Conservation (phyloP, 92 coral and sea anemone species). For the Epizoanthus rinbou region DNA sequence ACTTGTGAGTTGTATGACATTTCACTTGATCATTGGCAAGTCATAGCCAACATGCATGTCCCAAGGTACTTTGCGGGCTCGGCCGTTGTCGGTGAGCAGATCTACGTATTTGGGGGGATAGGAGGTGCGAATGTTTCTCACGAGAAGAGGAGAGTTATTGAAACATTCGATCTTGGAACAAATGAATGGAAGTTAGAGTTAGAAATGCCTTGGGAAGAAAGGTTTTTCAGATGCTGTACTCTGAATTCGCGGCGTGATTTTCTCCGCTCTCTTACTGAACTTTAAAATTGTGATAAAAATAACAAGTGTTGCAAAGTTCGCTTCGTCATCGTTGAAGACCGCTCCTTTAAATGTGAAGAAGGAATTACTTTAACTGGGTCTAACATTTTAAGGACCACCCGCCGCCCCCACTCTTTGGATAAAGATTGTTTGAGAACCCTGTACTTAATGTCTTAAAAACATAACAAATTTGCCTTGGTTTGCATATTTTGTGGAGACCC, state of each 20-base stretch:
- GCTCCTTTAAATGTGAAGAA: too few relatives aligned
- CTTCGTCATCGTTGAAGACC: too few relatives aligned
- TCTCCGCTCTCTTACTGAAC: slow-evolving; percentile 7
- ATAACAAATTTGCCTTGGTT: too few relatives aligned
- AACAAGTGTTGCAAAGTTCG: not conserved
- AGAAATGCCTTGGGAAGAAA: slow-evolving; percentile 77
- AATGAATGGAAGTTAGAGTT: slow-evolving; percentile 57
- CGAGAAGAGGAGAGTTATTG: slow-evolving; percentile 52
- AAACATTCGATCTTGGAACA: slow-evolving; percentile 49
- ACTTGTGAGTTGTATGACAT: slow-evolving; percentile 80
- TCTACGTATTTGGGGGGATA: slow-evolving; percentile 88
- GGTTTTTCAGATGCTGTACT: slow-evolving; percentile 62
- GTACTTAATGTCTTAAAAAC: too few relatives aligned
- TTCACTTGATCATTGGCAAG: slow-evolving; percentile 74
- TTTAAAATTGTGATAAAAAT: not conserved
- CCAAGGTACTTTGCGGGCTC: slow-evolving; percentile 90
- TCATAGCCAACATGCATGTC: slow-evolving; percentile 76
- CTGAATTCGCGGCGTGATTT: slow-evolving; percentile 35
- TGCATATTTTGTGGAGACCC: too few relatives aligned
- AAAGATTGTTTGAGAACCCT: too few relatives aligned
- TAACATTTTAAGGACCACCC: too few relatives aligned
- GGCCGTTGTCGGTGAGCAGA: slow-evolving; percentile 68
- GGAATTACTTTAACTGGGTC: too few relatives aligned
- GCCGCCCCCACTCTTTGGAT: too few relatives aligned
- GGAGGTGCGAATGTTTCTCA: slow-evolving; percentile 66